Evolutionary conservation across 2,113 vertebrate species (phyloP).

Genomic region (Sylvicapra grimmia): DNA sequence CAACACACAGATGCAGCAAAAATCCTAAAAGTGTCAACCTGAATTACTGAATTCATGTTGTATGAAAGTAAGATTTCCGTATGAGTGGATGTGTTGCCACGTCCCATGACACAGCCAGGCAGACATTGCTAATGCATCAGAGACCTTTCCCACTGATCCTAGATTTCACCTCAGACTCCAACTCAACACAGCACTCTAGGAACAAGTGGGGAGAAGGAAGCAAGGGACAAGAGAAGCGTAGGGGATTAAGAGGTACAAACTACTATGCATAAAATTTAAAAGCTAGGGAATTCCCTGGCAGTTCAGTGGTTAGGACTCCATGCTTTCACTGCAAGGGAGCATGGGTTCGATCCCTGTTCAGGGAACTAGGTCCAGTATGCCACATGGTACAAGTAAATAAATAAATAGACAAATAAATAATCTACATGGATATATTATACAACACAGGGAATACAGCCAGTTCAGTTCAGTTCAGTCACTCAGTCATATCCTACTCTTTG

Average conservation of each 20-base stretch:
- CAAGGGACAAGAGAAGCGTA: not conserved
- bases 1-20: not conserved
- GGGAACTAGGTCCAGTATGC: not conserved
- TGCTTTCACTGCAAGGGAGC: not conserved
- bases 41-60: not conserved
- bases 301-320: not conserved
- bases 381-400: not conserved
- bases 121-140: not conserved
- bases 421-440: not conserved
- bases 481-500: not conserved
- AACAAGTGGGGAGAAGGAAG: not conserved
- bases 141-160: not conserved
- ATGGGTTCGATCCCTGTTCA: not conserved
- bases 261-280: not conserved
- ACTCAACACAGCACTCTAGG: not conserved
- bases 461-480: not conserved
- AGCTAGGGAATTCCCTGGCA: not conserved
- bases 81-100: not conserved
- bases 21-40: not conserved
- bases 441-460: not conserved
- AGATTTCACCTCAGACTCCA: not conserved
- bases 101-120: not conserved
- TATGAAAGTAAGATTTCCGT: not conserved
- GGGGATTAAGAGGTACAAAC: not conserved
- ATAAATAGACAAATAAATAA: not conserved